Evolutionary conservation across 2,113 vertebrate species (phyloP).

Genomic region (Brienomyrus brachyistius): DNA sequence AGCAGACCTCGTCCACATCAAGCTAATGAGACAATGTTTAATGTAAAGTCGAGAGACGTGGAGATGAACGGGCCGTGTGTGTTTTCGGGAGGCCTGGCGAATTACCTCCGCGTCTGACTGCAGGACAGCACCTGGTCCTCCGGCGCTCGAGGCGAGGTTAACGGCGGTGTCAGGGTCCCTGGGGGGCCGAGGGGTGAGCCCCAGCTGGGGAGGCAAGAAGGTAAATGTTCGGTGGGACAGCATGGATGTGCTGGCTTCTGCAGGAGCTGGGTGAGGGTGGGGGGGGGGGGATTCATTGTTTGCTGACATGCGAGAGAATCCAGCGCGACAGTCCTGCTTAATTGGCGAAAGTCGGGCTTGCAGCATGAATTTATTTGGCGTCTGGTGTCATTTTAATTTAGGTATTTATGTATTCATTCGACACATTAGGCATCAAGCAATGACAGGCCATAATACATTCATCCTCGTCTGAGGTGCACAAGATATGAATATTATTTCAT

Average conservation of each 20-base stretch:
- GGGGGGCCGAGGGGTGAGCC: slow-evolving; percentile 60
- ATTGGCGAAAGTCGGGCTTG: slow-evolving; percentile 43
- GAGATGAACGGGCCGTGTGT: slow-evolving; percentile 57
- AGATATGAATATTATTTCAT: background rate
- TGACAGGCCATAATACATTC: background rate
- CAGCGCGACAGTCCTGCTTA: slow-evolving; percentile 24
- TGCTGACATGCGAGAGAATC: slow-evolving; percentile 57
- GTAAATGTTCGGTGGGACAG: slow-evolving; percentile 54
- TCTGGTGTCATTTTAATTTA: slow-evolving; percentile 42
- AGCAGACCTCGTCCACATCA: slow-evolving; percentile 50
- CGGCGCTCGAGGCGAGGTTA: slow-evolving; percentile 57
- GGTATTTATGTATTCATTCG: slow-evolving; percentile 35
- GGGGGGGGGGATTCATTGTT: slow-evolving; percentile 52
- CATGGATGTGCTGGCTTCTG: slow-evolving; percentile 34
- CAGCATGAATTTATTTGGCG: slow-evolving; percentile 34
- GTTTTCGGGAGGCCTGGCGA: slow-evolving; percentile 56
- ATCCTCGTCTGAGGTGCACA: background rate
- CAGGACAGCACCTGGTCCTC: slow-evolving; percentile 76
- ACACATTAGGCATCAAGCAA: slow-evolving; percentile 3
- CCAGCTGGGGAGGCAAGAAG: slow-evolving; percentile 74
- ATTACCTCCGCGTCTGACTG: slow-evolving; percentile 67
- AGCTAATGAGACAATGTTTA: slow-evolving; percentile 75
- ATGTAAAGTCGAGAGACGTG: slow-evolving; percentile 50
- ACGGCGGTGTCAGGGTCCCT: slow-evolving; percentile 56
- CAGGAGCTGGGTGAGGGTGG: slow-evolving; percentile 14